A percentile compares a stretch with the other conserved stretches of the same genome.
These are phyloP conservation scores for Limenitis arthemis DNA, from an alignment of 2,888 invertebrate genomes.

Conservation along the genomic window DNA sequence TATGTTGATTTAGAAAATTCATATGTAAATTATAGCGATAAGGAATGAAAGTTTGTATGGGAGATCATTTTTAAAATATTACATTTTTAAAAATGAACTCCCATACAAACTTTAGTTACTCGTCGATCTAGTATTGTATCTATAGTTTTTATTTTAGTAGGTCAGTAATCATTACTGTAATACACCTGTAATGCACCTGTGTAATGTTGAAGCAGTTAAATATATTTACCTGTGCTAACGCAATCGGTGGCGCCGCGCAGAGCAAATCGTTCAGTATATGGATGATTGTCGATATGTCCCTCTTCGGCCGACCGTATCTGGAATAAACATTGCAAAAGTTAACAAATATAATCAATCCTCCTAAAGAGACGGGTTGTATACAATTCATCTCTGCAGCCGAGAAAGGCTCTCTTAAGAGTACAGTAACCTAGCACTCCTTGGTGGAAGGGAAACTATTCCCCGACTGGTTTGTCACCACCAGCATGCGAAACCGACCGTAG, in stretches of 20 bases:
- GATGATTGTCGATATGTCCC: conserved; percentile 95
- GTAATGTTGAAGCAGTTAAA: conserved; percentile 4
- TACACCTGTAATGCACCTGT: conserved; percentile 7
- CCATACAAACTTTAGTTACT: too few relatives aligned
- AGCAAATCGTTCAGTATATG: conserved; percentile 95
- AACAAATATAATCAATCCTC: too few relatives aligned
- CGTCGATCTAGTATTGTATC: background rate
- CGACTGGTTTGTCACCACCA: too few relatives aligned
- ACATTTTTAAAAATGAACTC: too few relatives aligned
- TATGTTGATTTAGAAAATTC: background rate
- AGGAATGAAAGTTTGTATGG: too few relatives aligned
- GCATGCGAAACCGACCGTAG: too few relatives aligned
- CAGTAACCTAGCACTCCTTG: too few relatives aligned
- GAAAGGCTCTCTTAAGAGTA: too few relatives aligned
- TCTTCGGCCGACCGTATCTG: conserved; percentile 89
- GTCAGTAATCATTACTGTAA: conserved; percentile 2
- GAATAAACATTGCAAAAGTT: conserved; percentile 26
- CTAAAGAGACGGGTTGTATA: too few relatives aligned
- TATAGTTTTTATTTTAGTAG: background rate
- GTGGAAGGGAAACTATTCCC: too few relatives aligned
- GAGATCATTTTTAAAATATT: too few relatives aligned
- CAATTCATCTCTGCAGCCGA: too few relatives aligned
- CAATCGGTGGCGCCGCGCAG: conserved; percentile 85
- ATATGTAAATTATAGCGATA: background rate
- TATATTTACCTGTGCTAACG: conserved; percentile 61